Percentiles rank a stretch among this genome's conserved stretches.
These are phyloP conservation scores for Telmatherina bonti DNA, from an alignment of 2,797 vertebrate species.

Conservation along the genomic window DNA sequence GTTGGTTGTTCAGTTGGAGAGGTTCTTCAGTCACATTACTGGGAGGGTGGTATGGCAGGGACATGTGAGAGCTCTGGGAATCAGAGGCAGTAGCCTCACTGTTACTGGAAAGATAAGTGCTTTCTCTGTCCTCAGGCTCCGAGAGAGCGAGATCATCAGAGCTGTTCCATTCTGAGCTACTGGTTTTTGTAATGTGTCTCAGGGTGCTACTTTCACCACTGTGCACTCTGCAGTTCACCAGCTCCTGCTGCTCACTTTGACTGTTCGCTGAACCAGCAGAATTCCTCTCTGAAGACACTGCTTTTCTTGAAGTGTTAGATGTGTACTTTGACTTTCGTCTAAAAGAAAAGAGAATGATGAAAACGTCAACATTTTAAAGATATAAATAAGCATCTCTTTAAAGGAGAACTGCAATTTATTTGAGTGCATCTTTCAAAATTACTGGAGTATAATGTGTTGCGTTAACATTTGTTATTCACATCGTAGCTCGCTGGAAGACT, in stretches of 20 bases:
- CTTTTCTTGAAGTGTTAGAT: slow-evolving; percentile 72
- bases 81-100: slow-evolving; percentile 71
- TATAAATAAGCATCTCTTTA: neutral
- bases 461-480: neutral
- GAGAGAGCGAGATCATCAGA: slow-evolving; percentile 84
- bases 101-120: slow-evolving; percentile 79
- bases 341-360: slow-evolving; percentile 21
- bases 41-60: slow-evolving; percentile 52
- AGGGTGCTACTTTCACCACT: slow-evolving; percentile 66
- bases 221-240: slow-evolving; percentile 63
- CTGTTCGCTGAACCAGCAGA: slow-evolving; percentile 61
- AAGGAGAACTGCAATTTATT: no score
- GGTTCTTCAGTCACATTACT: slow-evolving; percentile 55
- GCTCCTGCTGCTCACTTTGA: slow-evolving; percentile 74
- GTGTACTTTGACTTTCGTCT: slow-evolving; percentile 82
- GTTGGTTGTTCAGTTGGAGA: slow-evolving; percentile 62
- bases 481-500: neutral
- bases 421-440: no score
- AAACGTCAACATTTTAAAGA: neutral
- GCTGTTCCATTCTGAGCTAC: slow-evolving; percentile 88
- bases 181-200: slow-evolving; percentile 81
- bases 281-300: slow-evolving; percentile 70
- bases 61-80: slow-evolving; percentile 58
- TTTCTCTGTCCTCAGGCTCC: slow-evolving; percentile 84
- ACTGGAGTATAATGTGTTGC: no score